phyloP scores from a whole-genome alignment of 2,113 vertebrate genomes.

The Macaca mulatta region DNA sequence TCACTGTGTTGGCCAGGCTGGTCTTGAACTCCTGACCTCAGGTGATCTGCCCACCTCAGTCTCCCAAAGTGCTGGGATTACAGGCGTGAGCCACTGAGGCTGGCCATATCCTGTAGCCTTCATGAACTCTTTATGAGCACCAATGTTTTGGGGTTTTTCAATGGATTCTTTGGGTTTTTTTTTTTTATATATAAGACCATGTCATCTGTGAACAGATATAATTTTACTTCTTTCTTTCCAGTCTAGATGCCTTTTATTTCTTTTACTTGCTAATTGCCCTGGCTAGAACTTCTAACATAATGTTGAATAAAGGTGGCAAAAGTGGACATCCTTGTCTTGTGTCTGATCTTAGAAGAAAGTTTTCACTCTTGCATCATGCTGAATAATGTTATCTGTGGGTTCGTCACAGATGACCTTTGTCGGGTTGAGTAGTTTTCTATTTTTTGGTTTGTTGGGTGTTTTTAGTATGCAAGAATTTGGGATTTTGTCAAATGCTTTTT shows the following conservation, averaged over 20 bases:
- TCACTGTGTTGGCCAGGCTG: no score
- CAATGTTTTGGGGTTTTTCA: neutral
- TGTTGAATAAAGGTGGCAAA: neutral
- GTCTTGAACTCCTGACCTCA: no score
- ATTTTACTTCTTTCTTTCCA: neutral
- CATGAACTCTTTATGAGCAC: neutral
- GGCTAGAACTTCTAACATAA: neutral
- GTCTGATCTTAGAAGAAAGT: neutral
- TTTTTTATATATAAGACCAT: neutral
- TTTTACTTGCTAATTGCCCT: neutral
- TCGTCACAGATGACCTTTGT: neutral
- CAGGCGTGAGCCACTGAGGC: no score
- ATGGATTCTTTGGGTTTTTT: neutral
- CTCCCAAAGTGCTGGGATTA: no score
- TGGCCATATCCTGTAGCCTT: neutral
- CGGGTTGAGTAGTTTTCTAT: neutral
- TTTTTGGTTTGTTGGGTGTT: neutral
- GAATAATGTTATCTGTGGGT: neutral
- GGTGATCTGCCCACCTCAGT: no score
- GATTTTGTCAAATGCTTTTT: neutral
- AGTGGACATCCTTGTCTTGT: neutral
- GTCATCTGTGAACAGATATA: neutral
- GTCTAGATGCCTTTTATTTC: neutral
- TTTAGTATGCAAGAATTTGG: neutral
- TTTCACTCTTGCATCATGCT: neutral